phyloP scores from a whole-genome alignment of 2,797 vertebrate species.

The Trachops cirrhosus region DNA sequence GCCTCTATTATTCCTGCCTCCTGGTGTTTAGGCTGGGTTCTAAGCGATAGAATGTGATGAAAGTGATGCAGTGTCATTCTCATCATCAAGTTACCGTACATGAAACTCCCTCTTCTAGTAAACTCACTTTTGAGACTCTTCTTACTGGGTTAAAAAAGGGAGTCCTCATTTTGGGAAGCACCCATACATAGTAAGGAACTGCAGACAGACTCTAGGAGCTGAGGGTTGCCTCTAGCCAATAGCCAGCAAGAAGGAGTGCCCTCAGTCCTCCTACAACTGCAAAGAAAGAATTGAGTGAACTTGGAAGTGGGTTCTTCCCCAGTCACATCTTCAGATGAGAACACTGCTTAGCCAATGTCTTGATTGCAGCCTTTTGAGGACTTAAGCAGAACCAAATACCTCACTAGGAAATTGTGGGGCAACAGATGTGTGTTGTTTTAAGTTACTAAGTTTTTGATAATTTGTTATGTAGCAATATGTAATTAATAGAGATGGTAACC shows the following conservation, averaged over 20 bases:
- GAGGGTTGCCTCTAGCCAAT: neutral
- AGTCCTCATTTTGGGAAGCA: neutral
- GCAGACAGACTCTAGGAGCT: fast-evolving
- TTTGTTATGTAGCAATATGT: neutral
- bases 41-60: neutral
- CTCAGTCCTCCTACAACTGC: neutral
- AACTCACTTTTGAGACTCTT: neutral
- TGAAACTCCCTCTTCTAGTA: neutral
- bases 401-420: neutral
- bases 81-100: neutral
- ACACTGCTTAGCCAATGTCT: neutral
- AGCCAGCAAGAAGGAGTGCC: neutral
- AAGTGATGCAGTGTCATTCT: neutral
- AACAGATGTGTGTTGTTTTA: neutral
- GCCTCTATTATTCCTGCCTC: too few species aligned
- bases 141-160: neutral
- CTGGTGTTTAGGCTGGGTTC: neutral
- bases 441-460: neutral
- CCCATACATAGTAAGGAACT: neutral
- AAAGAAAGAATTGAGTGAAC: neutral
- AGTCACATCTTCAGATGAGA: neutral
- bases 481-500: neutral
- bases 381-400: neutral
- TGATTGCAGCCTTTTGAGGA: neutral
- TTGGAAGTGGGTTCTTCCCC: neutral